Percentiles rank a stretch among this genome's conserved stretches.
phyloP scores from a whole-genome alignment of 37 sponge, comb jelly and placozoan genomes.

The Petrosia ficiformis region DNA sequence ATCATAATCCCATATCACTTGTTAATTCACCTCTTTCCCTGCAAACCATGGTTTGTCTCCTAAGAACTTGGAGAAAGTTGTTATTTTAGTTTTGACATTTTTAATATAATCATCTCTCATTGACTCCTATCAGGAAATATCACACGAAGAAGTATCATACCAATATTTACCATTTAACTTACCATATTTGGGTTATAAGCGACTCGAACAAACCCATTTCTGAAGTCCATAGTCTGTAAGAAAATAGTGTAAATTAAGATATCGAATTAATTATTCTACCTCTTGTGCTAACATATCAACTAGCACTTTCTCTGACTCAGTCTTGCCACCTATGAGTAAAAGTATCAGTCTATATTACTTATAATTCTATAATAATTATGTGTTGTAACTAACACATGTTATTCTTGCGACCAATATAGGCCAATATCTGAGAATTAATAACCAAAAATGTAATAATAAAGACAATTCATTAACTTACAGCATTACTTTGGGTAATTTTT shows the following conservation, averaged over 20 bases:
- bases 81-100: conserved; percentile 29
- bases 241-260: not conserved
- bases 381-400: not conserved
- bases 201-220: conserved; percentile 48
- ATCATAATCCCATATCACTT: too few species aligned
- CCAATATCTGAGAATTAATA: not conserved
- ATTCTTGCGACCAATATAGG: not conserved
- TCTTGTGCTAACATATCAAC: not conserved
- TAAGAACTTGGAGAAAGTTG: conserved; percentile 46
- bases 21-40: conserved; percentile 52
- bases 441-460: not conserved
- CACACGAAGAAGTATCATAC: not conserved
- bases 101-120: conserved; percentile 40
- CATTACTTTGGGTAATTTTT: conserved; percentile 77
- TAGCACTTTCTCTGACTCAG: not conserved
- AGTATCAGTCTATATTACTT: not conserved
- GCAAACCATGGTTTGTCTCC: conserved; percentile 63
- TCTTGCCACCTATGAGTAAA: not conserved
- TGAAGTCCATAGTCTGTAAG: conserved; percentile 49
- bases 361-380: not conserved
- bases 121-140: conserved; percentile 13
- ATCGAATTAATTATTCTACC: not conserved
- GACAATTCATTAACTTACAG: conserved; percentile 52
- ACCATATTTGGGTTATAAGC: conserved; percentile 56
- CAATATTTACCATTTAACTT: not conserved